Conservation (phyloP, 2,797 vertebrate genomes). For the Xiphophorus birchmanni region DNA sequence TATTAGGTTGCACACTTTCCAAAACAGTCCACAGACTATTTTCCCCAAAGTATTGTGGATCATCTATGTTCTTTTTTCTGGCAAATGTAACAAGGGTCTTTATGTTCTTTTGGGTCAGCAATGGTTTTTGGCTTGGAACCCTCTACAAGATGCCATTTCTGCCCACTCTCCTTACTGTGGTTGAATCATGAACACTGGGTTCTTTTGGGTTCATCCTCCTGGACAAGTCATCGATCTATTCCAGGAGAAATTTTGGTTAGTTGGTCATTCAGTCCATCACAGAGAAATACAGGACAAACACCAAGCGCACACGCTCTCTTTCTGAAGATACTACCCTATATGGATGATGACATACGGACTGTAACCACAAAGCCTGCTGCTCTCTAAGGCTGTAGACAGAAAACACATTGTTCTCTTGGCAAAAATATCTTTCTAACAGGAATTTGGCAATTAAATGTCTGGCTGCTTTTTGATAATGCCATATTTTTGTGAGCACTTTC, state of each 20-base stretch:
- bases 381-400: background rate
- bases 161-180: background rate
- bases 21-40: background rate
- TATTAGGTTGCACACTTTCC: background rate
- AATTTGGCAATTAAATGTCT: background rate
- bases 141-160: background rate
- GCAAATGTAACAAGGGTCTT: background rate
- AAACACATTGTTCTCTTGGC: background rate
- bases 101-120: slow-evolving; percentile 2
- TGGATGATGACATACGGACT: background rate
- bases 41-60: background rate
- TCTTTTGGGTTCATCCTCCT: background rate
- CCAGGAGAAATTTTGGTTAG: background rate
- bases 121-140: background rate
- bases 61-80: background rate
- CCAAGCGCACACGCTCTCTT: background rate
- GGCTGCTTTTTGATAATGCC: background rate
- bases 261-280: background rate
- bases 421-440: background rate
- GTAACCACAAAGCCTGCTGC: background rate
- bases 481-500: background rate
- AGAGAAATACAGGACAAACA: background rate
- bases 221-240: background rate
- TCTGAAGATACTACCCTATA: background rate
- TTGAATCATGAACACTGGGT: background rate